These are phyloP conservation scores for Eretmochelys imbricata DNA, from an alignment of 2,113 vertebrate genomes.

Conservation along the genomic window DNA sequence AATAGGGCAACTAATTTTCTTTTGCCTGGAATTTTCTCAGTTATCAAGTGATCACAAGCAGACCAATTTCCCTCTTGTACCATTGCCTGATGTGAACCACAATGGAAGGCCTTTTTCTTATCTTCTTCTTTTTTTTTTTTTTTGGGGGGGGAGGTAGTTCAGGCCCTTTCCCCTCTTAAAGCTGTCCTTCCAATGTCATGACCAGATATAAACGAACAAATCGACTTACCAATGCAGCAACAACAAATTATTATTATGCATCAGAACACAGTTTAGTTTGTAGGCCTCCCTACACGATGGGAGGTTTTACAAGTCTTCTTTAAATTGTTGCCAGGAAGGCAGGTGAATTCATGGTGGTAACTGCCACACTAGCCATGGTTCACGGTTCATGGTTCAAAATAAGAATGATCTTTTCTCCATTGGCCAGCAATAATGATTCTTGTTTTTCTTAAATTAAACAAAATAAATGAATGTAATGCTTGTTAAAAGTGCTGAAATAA, in stretches of 20 bases:
- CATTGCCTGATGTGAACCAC: not conserved
- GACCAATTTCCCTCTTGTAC: not conserved
- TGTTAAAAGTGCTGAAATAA: not conserved
- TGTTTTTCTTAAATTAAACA: not conserved
- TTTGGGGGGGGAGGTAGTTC: not conserved
- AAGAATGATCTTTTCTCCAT: not conserved
- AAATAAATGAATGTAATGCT: not conserved
- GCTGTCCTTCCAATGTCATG: not conserved
- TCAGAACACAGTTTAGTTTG: not conserved
- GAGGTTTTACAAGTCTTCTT: too few species aligned
- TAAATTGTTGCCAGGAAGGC: too few species aligned
- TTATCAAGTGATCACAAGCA: not conserved
- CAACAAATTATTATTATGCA: not conserved
- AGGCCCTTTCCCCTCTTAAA: accelerated
- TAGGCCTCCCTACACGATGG: not conserved
- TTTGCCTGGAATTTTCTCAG: not conserved
- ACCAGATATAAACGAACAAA: not conserved
- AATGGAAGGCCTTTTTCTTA: not conserved
- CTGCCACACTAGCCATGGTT: not conserved
- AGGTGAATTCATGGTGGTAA: not conserved
- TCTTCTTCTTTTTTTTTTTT: not conserved
- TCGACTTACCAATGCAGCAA: not conserved
- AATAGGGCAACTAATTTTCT: not conserved
- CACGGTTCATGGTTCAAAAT: not conserved
- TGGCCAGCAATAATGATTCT: not conserved